Evolutionary conservation across 2,113 vertebrate genomes (phyloP).

Genomic region (Gallinago media): DNA sequence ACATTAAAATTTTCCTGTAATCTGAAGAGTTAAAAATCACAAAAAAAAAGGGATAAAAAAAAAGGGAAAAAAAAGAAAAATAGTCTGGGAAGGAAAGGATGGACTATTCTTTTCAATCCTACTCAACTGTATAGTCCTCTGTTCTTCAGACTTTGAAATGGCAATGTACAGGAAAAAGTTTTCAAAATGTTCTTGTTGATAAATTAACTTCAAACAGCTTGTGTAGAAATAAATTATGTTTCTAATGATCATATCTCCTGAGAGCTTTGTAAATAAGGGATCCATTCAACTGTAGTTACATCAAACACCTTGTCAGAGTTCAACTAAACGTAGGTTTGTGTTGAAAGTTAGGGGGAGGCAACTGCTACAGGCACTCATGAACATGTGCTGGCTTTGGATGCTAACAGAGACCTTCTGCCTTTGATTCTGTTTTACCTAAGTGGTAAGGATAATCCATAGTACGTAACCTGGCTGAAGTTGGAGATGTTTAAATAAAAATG

Average conservation of each 20-base stretch:
- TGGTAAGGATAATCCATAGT: background rate
- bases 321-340: background rate
- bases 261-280: background rate
- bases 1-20: background rate
- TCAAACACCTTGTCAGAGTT: background rate
- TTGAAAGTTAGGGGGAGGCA: background rate
- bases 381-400: background rate
- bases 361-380: background rate
- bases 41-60: background rate
- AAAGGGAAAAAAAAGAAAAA: accelerated
- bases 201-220: background rate
- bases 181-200: background rate
- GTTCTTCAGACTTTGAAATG: background rate
- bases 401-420: background rate
- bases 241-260: background rate
- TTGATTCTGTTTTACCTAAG: background rate
- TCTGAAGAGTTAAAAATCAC: background rate
- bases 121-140: background rate
- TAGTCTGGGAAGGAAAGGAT: background rate
- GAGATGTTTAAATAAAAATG: background rate
- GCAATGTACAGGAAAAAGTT: background rate
- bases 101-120: background rate
- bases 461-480: background rate
- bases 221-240: background rate
- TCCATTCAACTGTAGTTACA: background rate